phyloP scores from a whole-genome alignment of 2,113 vertebrate genomes.

The Bagarius yarrelli region DNA sequence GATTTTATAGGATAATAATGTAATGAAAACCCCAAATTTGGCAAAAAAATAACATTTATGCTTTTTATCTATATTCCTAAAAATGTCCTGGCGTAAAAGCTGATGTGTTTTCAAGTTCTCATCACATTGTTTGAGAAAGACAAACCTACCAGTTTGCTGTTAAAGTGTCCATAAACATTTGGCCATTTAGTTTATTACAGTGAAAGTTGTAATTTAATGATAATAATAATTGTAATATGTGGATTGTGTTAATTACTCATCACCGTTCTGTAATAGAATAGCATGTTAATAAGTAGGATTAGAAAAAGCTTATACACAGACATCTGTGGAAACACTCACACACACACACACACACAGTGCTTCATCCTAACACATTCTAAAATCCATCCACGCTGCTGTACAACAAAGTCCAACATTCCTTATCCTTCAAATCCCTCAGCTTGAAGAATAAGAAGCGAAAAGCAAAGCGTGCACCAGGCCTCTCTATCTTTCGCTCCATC shows the following conservation, averaged over 20 bases:
- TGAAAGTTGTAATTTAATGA: not conserved
- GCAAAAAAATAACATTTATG: too few relatives aligned
- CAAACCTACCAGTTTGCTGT: too few relatives aligned
- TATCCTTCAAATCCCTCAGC: slow-evolving; percentile 40
- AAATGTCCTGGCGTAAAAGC: too few relatives aligned
- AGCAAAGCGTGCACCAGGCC: slow-evolving; percentile 23
- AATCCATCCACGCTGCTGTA: slow-evolving; percentile 29
- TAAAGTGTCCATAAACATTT: too few relatives aligned
- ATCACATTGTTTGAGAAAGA: too few relatives aligned
- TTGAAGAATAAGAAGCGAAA: slow-evolving; percentile 22
- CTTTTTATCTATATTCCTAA: too few relatives aligned
- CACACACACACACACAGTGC: not conserved
- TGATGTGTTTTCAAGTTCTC: too few relatives aligned
- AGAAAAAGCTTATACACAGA: not conserved
- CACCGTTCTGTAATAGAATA: not conserved
- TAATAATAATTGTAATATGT: not conserved
- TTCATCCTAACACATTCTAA: slow-evolving; percentile 32
- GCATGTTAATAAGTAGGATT: not conserved
- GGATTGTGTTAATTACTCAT: not conserved
- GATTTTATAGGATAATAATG: too few relatives aligned
- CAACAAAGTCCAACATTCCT: slow-evolving; percentile 38
- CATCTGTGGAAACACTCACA: not conserved
- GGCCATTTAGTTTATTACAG: not conserved
- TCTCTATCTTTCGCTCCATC: slow-evolving; percentile 15
- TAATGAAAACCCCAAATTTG: too few relatives aligned